Evolutionary conservation across 1,140 invertebrate species (phyloP).

Genomic region (Drosophila punjabiensis): DNA sequence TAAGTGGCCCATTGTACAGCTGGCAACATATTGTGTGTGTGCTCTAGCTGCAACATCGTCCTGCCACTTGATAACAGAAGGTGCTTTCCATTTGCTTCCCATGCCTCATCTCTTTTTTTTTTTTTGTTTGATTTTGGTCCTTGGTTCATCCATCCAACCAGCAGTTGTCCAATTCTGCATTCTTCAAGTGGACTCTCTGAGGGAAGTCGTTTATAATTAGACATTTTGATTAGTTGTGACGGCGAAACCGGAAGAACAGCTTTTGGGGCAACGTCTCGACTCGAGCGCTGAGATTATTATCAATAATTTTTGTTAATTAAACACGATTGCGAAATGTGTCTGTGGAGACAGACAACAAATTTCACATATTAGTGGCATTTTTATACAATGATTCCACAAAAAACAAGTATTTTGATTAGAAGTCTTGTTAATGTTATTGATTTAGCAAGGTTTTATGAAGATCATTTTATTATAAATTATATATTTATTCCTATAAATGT

Average conservation of each 20-base stretch:
- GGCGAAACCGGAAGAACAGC: slow-evolving; percentile 43
- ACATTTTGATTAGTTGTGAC: slow-evolving; percentile 35
- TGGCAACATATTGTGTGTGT: slow-evolving; percentile 75
- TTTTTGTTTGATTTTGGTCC: slow-evolving; percentile 27
- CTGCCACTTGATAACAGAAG: slow-evolving; percentile 50
- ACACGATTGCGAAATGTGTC: slow-evolving; percentile 10
- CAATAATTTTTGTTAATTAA: slow-evolving; percentile 37
- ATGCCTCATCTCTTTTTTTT: background rate
- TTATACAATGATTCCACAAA: background rate
- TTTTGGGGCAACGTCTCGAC: slow-evolving; percentile 1
- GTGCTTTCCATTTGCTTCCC: slow-evolving; percentile 12
- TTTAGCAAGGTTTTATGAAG: background rate
- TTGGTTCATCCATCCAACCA: slow-evolving; percentile 9
- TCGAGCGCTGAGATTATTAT: slow-evolving; percentile 14
- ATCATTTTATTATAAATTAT: background rate
- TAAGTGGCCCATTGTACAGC: slow-evolving; percentile 80
- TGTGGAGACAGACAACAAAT: background rate
- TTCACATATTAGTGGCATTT: background rate
- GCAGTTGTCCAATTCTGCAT: slow-evolving; percentile 43
- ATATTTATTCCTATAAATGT: background rate
- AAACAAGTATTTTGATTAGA: slow-evolving; percentile 2
- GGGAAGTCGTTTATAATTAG: slow-evolving; percentile 48
- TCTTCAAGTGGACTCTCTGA: slow-evolving; percentile 27
- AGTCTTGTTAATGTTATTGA: background rate
- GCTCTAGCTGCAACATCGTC: slow-evolving; percentile 38